Conservation (phyloP, 2,113 vertebrate genomes). For the Entosphenus tridentatus region DNA sequence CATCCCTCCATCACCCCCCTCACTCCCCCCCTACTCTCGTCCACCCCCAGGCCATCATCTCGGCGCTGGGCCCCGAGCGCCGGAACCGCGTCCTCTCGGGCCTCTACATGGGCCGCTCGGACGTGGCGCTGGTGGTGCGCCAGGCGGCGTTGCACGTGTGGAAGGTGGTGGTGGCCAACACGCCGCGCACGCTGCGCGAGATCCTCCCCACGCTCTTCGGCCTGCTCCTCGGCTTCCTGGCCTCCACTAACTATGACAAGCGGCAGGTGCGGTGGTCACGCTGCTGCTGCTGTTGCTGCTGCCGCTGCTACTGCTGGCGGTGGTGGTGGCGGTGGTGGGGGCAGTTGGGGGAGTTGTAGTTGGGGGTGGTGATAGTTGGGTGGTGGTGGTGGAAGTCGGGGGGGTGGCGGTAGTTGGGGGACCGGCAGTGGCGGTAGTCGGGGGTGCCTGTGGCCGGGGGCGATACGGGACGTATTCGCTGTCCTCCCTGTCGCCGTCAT, state of each 20-base stretch:
- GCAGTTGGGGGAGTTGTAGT: background rate
- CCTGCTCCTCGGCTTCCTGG: conserved; percentile 75
- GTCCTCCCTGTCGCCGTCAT: no score
- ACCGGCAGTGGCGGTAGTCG: background rate
- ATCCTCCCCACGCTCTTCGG: conserved; percentile 81
- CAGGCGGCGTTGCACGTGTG: conserved; percentile 89
- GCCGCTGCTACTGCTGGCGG: background rate
- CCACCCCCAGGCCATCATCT: conserved; percentile 53
- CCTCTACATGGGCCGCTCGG: conserved; percentile 92
- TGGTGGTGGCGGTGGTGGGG: background rate
- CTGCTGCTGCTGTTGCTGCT: conserved; percentile 1
- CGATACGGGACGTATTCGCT: background rate
- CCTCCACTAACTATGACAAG: conserved; percentile 87
- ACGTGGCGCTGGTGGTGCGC: conserved; percentile 80
- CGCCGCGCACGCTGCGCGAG: conserved; percentile 72
- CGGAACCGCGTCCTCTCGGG: conserved; percentile 82
- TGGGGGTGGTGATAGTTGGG: background rate
- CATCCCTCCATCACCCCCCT: background rate
- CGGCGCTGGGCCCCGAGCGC: conserved; percentile 58
- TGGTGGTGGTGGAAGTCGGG: background rate
- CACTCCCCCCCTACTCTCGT: background rate
- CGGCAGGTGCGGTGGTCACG: conserved; percentile 24
- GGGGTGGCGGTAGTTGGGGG: background rate
- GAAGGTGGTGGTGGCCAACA: conserved; percentile 97
- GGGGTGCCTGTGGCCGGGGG: background rate